Conservation (phyloP, 64 coral and sea anemone genomes). For the Orbicella faveolata region DNA sequence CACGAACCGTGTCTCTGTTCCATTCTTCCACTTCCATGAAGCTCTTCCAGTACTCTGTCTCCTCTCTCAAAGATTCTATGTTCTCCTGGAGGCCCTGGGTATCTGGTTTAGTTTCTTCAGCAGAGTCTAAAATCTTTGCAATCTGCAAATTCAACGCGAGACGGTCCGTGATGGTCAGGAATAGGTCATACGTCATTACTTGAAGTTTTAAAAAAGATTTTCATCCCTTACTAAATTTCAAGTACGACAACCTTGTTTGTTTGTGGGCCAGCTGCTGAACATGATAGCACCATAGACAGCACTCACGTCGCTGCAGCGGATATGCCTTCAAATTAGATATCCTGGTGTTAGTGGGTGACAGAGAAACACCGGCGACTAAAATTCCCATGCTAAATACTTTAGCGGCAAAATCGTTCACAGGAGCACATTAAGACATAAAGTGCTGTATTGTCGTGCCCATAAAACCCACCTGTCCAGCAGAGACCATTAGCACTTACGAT, state of each 20-base stretch:
- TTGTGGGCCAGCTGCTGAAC: no score
- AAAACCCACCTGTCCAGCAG: not conserved
- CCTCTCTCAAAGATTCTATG: not conserved
- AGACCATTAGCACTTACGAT: not conserved
- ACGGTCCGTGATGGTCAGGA: not conserved
- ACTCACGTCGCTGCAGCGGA: not conserved
- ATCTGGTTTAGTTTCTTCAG: not conserved
- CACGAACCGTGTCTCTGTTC: not conserved
- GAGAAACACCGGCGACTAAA: not conserved
- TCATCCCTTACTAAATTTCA: not conserved
- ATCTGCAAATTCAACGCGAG: constrained; percentile 24
- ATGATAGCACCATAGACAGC: not conserved
- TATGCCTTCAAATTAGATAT: not conserved
- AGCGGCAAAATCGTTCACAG: not conserved
- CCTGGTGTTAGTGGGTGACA: not conserved
- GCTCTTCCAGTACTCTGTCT: not conserved
- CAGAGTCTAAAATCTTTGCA: constrained; percentile 14
- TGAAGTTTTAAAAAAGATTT: not conserved
- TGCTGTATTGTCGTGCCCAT: no score
- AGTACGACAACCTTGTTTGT: not conserved
- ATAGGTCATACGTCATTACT: not conserved
- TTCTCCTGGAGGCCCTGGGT: not conserved
- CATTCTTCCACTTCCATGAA: constrained; percentile 28
- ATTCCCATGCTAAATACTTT: not conserved
- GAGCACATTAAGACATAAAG: not conserved